Base-by-base conservation (phyloP, 2,797 vertebrate genomes). In the Ctenopoma kingsleyae region DNA sequence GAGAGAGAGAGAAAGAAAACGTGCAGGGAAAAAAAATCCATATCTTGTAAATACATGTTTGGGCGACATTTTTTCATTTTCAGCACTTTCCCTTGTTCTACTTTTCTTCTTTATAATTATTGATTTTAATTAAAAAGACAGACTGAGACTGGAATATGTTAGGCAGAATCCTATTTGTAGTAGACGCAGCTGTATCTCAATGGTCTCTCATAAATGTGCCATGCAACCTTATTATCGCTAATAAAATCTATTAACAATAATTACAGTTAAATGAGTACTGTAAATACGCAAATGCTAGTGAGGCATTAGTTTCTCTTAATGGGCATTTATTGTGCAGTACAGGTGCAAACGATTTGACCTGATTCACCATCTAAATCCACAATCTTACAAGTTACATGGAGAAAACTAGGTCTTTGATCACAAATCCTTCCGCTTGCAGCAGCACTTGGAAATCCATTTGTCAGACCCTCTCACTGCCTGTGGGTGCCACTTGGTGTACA, bases 1-100 rank as follows among this genome's bases (percentile, higher is more conserved):
- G 40, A 43, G 15, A 17, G 43, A 4, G 17, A 44, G 43, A 44
- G 43, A 9, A 8, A 19, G 43, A 44, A 81, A 85, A 86, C 81
- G 70, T 67, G 43, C 53, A 41, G 53, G 52, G 35, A 55, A 78
- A 75, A 59, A 83, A 93, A 95, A 94, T 95, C 94, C 73, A 94
- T 95, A 95, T 90, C 87, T 93, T 94, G 93, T 92, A 93, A 94
- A 94, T 93, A 94, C 62, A 89, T 92, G 94, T 94, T 92, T 82
- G 82, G 88, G 67, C 16, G 70, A 81, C 74, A 76, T 75, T 84
- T 87, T 83, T 78, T 83, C 51, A 47, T 80, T 88, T 91, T 86
- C 81, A 85, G 84, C 76, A 82, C 57, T 84, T 88, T 83, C 30
- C 35, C 80, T 80, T 74, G 75, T 87, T 84, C 76, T 81, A 58